Conservation (phyloP, 2,797 vertebrate genomes). For the Tragelaphus oryx region DNA sequence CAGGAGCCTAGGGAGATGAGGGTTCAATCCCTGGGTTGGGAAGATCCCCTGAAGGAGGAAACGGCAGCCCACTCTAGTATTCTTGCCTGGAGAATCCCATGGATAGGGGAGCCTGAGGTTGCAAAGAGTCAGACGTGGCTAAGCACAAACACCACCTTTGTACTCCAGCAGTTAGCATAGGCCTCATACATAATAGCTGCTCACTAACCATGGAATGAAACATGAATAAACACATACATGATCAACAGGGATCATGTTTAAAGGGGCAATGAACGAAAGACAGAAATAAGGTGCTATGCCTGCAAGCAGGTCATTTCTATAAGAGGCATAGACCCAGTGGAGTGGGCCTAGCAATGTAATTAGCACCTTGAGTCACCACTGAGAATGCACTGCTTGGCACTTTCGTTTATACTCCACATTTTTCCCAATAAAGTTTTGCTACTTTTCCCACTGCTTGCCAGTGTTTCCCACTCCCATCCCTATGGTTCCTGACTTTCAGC, state of each 20-base stretch:
- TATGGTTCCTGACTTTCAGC: background rate
- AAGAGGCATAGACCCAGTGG: background rate
- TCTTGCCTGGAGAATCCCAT: background rate
- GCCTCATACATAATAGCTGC: background rate
- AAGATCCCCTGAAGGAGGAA: background rate
- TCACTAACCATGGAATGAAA: constrained; percentile 9
- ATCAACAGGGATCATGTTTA: background rate
- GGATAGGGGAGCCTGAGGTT: background rate
- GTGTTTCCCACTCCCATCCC: background rate
- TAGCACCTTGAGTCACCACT: background rate
- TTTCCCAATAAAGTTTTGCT: background rate
- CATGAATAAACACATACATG: background rate
- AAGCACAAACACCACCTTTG: background rate
- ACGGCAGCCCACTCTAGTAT: background rate
- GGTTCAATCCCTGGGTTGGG: background rate
- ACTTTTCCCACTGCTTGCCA: background rate
- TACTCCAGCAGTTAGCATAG: background rate
- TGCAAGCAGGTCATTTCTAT: background rate
- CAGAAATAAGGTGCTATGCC: background rate
- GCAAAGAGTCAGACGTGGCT: background rate
- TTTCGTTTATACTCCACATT: background rate
- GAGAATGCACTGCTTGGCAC: background rate
- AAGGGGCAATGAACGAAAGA: background rate
- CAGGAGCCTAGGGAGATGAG: background rate
- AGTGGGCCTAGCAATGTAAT: background rate